These are phyloP conservation scores for Serilophus lunatus DNA, from an alignment of 2,113 vertebrate species.

Conservation along the genomic window DNA sequence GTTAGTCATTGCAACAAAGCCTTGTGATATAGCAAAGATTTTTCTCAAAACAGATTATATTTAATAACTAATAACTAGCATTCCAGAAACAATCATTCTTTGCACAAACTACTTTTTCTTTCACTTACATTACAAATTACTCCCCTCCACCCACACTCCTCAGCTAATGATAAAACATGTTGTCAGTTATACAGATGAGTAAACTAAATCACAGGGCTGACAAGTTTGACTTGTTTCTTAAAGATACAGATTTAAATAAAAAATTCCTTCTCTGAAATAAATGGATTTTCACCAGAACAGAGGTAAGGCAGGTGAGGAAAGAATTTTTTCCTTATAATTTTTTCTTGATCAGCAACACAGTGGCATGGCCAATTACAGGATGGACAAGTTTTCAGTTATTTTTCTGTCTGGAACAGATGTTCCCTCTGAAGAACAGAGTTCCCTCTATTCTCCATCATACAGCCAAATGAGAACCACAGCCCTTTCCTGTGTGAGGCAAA, in stretches of 20 bases:
- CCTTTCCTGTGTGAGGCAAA: neutral
- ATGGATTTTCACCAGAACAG: neutral
- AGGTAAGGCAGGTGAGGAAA: neutral
- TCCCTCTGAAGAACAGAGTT: neutral
- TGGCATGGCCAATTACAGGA: neutral
- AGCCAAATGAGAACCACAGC: neutral
- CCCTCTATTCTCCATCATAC: neutral
- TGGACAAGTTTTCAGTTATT: neutral
- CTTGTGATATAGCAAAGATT: neutral
- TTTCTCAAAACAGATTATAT: neutral
- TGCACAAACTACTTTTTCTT: neutral
- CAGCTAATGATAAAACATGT: neutral
- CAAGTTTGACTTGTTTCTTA: neutral
- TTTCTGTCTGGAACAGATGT: neutral
- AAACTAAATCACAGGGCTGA: neutral
- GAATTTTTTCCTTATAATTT: neutral
- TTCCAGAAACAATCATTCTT: neutral
- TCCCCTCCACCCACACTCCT: neutral
- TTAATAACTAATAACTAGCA: neutral
- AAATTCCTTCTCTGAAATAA: neutral
- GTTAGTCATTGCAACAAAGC: conserved; percentile 25
- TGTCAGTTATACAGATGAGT: neutral
- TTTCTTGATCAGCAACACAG: neutral
- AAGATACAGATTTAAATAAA: neutral
- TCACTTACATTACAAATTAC: neutral